These are phyloP conservation scores for Eumacrocentrus americanus DNA, from an alignment of 2,888 invertebrate genomes.

Conservation along the genomic window DNA sequence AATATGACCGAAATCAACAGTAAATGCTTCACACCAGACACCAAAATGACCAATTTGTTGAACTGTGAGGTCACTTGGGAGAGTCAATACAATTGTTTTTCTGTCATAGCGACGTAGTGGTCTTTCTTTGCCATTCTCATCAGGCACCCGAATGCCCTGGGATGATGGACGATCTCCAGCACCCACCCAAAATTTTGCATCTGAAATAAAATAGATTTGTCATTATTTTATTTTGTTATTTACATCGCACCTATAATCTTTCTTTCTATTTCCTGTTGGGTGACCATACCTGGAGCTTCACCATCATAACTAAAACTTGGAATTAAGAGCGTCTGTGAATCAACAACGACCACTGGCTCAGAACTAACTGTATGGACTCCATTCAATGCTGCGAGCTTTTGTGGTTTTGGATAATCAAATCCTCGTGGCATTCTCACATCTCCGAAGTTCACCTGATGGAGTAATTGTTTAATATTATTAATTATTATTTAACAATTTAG, in stretches of 20 bases:
- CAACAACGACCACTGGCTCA: conserved; percentile 86
- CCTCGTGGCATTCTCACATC: conserved; percentile 80
- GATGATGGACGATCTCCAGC: conserved; percentile 80
- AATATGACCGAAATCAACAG: conserved; percentile 91
- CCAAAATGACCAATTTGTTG: conserved; percentile 93
- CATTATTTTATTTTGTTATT: background rate
- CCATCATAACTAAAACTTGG: conserved; percentile 93
- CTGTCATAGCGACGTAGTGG: conserved; percentile 82
- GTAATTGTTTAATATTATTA: too few species aligned
- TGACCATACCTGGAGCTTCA: conserved; percentile 80
- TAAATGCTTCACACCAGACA: conserved; percentile 92
- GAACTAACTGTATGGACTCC: conserved; percentile 86
- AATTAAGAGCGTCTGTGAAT: conserved; percentile 89
- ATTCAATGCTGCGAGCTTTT: conserved; percentile 75
- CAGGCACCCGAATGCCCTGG: conserved; percentile 84
- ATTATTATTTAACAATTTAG: too few species aligned
- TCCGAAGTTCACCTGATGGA: conserved; percentile 89
- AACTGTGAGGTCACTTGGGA: conserved; percentile 87
- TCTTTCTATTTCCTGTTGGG: background rate
- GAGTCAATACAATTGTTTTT: conserved; percentile 87
- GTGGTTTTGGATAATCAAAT: conserved; percentile 83
- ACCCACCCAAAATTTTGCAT: conserved; percentile 94
- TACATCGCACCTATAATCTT: too few species aligned
- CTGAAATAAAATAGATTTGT: conserved; percentile 60
- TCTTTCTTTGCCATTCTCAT: conserved; percentile 86